These are phyloP conservation scores for Prorops nasuta DNA, from an alignment of 1,140 invertebrate species.

Conservation along the genomic window DNA sequence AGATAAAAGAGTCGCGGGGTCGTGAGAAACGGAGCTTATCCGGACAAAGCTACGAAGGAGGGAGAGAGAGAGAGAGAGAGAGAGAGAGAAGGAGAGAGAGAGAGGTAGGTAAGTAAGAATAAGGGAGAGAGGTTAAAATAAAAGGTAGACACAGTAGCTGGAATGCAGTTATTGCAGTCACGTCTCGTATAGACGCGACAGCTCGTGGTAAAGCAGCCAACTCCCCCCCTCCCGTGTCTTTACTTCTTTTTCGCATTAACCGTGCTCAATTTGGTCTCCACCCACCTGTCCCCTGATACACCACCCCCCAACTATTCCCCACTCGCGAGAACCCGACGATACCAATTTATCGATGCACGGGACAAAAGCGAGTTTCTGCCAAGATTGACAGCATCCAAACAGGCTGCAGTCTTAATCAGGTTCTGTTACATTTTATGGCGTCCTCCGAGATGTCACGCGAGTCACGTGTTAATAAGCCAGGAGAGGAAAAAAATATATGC, in stretches of 20 bases:
- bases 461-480: not conserved
- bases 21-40: constrained; percentile 22
- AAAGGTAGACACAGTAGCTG: too few species aligned
- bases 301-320: not conserved
- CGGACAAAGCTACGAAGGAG: constrained; percentile 1
- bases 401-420: too few species aligned
- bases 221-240: constrained; percentile 15
- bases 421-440: too few species aligned
- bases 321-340: not conserved
- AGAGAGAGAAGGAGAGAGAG: not conserved
- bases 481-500: not conserved
- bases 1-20: constrained; percentile 21
- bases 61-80: not conserved
- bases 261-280: constrained; percentile 26
- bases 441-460: too few species aligned
- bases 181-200: constrained; percentile 26
- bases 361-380: too few species aligned
- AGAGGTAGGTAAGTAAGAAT: too few species aligned
- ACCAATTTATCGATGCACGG: too few species aligned
- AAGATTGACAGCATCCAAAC: too few species aligned
- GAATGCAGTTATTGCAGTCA: constrained; percentile 40
- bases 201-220: constrained; percentile 17
- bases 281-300: constrained; percentile 6
- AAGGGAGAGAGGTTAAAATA: too few species aligned
- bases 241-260: constrained; percentile 33